Evolutionary conservation across 2,113 vertebrate species (phyloP).

Genomic region (Orthonyx spaldingii): DNA sequence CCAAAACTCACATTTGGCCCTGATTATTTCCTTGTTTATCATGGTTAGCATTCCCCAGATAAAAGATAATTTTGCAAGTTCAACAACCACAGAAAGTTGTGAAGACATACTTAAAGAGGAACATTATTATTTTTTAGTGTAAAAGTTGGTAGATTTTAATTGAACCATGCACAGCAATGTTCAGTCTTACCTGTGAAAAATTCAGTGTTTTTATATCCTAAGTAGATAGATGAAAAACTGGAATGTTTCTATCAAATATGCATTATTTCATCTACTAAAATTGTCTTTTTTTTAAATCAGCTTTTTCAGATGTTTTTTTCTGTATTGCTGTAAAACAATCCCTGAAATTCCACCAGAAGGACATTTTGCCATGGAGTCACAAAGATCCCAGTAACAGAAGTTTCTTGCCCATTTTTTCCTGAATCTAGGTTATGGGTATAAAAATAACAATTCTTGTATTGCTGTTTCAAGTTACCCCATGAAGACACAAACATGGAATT

Average conservation of each 20-base stretch:
- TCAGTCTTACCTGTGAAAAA: not conserved
- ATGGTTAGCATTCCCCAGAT: slow-evolving; percentile 41
- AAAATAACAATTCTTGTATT: not conserved
- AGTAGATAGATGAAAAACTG: not conserved
- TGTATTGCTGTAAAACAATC: not conserved
- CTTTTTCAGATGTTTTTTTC: not conserved
- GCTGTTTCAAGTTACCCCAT: not conserved
- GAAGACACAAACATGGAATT: not conserved
- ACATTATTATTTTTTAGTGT: not conserved
- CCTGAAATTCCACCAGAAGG: not conserved
- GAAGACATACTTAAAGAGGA: not conserved
- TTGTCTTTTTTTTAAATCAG: not conserved
- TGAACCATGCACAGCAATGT: not conserved
- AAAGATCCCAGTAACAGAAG: not conserved
- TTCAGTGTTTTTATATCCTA: not conserved
- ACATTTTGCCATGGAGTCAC: not conserved
- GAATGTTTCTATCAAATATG: not conserved
- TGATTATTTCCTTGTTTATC: slow-evolving; percentile 53
- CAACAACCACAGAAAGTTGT: slow-evolving; percentile 18
- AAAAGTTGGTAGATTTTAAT: not conserved
- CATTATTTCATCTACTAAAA: not conserved
- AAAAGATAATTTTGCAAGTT: slow-evolving; percentile 25
- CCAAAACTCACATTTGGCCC: slow-evolving; percentile 53
- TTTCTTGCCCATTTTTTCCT: not conserved
- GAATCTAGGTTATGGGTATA: not conserved